phyloP scores from a whole-genome alignment of 2,797 vertebrate genomes.

The Pseudomugil gertrudae region DNA sequence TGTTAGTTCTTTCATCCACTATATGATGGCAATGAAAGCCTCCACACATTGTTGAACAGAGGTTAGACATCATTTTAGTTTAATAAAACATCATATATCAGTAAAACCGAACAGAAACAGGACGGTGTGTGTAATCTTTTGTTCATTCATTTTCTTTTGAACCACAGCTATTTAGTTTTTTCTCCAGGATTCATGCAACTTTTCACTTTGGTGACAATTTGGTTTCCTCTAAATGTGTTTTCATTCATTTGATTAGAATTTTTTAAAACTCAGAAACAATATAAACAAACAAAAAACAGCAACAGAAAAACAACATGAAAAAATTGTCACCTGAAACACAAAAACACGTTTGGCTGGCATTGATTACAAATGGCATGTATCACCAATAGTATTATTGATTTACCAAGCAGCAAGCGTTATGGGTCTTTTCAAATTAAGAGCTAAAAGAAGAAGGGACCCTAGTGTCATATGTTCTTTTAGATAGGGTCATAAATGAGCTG shows the following conservation, averaged over 20 bases:
- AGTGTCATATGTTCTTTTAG: too few species aligned
- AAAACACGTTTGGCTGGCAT: too few species aligned
- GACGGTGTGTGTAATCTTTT: slow-evolving; percentile 48
- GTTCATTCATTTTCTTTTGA: slow-evolving; percentile 23
- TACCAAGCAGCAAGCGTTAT: too few species aligned
- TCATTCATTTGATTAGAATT: too few species aligned
- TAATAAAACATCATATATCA: slow-evolving; percentile 40
- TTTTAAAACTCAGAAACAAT: too few species aligned
- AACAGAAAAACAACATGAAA: not conserved
- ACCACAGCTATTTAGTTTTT: slow-evolving; percentile 26
- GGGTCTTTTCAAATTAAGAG: too few species aligned
- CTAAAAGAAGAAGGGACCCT: too few species aligned
- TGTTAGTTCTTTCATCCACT: slow-evolving; percentile 76
- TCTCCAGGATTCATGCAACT: slow-evolving; percentile 6
- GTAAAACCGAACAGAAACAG: slow-evolving; percentile 25
- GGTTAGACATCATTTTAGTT: slow-evolving; percentile 38
- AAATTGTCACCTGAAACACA: too few species aligned
- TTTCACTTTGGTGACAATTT: not conserved
- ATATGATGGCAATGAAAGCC: slow-evolving; percentile 65
- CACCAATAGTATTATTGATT: too few species aligned
- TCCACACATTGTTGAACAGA: slow-evolving; percentile 55
- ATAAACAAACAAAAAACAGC: not conserved
- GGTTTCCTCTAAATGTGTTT: too few species aligned
- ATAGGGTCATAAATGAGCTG: too few species aligned
- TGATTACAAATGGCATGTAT: too few species aligned